Evolutionary conservation across 2,113 vertebrate genomes (phyloP).

Genomic region (Peromyscus leucopus): DNA sequence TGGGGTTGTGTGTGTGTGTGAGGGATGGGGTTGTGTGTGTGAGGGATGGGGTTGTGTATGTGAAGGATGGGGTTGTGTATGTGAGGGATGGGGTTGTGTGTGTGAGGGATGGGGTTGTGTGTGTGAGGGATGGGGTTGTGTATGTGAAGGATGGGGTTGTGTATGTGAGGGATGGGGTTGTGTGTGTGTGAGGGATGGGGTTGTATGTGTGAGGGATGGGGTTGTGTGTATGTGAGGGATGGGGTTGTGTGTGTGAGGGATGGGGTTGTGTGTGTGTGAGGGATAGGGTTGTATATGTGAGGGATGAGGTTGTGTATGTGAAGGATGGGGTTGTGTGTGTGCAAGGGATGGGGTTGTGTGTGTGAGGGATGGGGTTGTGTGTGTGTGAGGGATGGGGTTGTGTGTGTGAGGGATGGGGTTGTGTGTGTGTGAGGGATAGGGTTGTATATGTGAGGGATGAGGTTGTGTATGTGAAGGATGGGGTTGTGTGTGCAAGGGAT

Average conservation of each 20-base stretch:
- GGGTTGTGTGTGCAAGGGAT: neutral
- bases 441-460: neutral
- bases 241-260: too few species aligned
- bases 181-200: neutral
- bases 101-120: too few species aligned
- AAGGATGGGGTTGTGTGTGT: too few species aligned
- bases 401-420: neutral
- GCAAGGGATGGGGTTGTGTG: neutral
- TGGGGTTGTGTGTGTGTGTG: too few species aligned
- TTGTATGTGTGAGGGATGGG: neutral
- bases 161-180: neutral
- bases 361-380: too few species aligned
- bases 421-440: neutral
- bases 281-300: neutral
- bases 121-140: neutral
- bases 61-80: neutral
- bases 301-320: too few species aligned
- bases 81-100: neutral
- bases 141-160: neutral
- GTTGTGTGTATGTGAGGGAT: too few species aligned
- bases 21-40: neutral
- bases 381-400: neutral
- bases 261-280: too few species aligned
- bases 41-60: too few species aligned
- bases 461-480: neutral